Conservation (phyloP, 2,113 vertebrate species). For the Pterocles gutturalis region DNA sequence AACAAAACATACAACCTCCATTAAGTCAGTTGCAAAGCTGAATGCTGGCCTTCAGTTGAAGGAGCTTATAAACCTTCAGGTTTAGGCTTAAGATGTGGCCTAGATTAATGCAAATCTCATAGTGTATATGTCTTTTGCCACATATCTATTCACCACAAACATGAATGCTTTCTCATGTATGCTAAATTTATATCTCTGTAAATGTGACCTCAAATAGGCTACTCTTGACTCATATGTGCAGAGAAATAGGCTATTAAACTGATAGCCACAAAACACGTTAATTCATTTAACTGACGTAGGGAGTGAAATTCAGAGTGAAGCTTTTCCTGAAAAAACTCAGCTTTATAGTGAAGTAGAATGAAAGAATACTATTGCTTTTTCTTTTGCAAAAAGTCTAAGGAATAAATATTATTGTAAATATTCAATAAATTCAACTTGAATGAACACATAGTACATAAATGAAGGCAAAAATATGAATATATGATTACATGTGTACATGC, state of each 20-base stretch:
- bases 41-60: background rate
- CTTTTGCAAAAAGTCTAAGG: background rate
- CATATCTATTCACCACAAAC: background rate
- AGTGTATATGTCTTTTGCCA: background rate
- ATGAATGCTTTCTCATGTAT: background rate
- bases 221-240: background rate
- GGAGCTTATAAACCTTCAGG: background rate
- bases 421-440: conserved; percentile 33
- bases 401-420: background rate
- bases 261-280: background rate
- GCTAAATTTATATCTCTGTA: background rate
- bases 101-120: background rate
- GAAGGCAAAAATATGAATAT: conserved; percentile 45
- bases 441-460: conserved; percentile 36
- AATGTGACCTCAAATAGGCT: background rate
- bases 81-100: background rate
- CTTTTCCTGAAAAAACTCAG: background rate
- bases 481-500: conserved; percentile 47
- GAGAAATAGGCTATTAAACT: background rate
- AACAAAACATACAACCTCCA: background rate
- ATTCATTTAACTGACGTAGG: background rate
- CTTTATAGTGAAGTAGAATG: background rate
- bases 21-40: background rate
- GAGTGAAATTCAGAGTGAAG: background rate
- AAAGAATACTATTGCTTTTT: background rate